phyloP scores from a whole-genome alignment of 2,113 vertebrate species.

The Scartelaos histophorus region DNA sequence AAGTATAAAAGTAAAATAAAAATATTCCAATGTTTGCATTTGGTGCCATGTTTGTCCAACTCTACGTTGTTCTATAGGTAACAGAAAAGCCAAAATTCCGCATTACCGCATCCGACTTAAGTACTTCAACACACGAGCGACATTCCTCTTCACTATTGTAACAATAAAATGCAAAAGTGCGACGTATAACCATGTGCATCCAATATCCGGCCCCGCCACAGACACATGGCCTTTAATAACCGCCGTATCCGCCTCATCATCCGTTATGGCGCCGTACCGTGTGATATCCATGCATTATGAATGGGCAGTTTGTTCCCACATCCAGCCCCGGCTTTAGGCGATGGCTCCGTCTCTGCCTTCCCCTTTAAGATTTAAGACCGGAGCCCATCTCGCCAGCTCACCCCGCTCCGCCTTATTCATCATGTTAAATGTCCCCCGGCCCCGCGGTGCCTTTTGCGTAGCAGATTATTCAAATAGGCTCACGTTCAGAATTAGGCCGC shows the following conservation, averaged over 20 bases:
- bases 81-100: too few species aligned
- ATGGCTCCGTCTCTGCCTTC: neutral
- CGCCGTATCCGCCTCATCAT: neutral
- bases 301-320: neutral
- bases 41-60: too few species aligned
- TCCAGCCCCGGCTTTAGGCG: neutral
- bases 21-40: too few species aligned
- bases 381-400: conserved; percentile 47
- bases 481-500: conserved; percentile 61
- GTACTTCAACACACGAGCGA: neutral
- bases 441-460: conserved; percentile 24
- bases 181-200: neutral
- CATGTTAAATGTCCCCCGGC: conserved; percentile 63
- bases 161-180: neutral
- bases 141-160: neutral
- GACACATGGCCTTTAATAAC: neutral
- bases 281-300: neutral
- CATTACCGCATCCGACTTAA: too few species aligned
- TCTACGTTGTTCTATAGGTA: too few species aligned
- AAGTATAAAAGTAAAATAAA: too few species aligned
- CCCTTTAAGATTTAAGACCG: conserved; percentile 54
- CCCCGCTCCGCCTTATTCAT: conserved; percentile 49
- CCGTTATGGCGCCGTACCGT: neutral
- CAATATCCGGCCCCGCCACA: neutral
- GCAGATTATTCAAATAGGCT: conserved; percentile 67